phyloP scores from a whole-genome alignment of 2,797 vertebrate genomes.

The Arremon brunneinucha region DNA sequence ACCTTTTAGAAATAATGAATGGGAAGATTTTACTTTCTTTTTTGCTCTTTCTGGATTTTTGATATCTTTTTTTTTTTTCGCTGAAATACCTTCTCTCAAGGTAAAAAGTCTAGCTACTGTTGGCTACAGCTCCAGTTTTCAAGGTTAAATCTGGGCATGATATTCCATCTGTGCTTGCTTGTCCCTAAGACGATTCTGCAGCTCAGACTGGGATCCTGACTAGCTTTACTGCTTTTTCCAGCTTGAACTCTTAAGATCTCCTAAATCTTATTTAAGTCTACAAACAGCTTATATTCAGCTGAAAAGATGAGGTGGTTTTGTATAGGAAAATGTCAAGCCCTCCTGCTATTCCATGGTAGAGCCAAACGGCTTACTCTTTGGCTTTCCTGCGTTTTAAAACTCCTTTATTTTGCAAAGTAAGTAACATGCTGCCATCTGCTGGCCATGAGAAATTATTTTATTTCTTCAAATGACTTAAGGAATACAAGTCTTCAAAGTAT shows the following conservation, averaged over 20 bases:
- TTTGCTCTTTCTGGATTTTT: fast-evolving
- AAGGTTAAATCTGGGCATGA: background rate
- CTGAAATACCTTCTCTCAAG: background rate
- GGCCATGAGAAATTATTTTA: background rate
- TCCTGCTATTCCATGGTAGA: background rate
- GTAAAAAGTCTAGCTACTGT: background rate
- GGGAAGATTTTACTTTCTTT: background rate
- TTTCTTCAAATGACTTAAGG: background rate
- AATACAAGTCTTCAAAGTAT: background rate
- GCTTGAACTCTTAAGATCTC: conserved; percentile 28
- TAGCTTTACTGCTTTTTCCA: conserved; percentile 30
- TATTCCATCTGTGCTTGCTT: background rate
- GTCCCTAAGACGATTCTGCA: conserved; percentile 30
- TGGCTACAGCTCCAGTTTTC: background rate
- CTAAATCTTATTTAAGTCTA: conserved; percentile 42
- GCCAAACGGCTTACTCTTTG: background rate
- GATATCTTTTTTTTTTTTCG: fast-evolving
- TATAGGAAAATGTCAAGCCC: conserved; percentile 1
- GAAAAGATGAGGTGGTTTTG: conserved; percentile 11
- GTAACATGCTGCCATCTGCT: conserved; percentile 61
- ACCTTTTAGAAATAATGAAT: background rate
- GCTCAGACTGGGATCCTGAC: conserved; percentile 2
- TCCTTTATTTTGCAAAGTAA: background rate
- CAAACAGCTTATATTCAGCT: conserved; percentile 33
- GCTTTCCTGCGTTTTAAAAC: background rate